Evolutionary conservation across 2,113 vertebrate species (phyloP).

Genomic region (Elaphurus davidianus): DNA sequence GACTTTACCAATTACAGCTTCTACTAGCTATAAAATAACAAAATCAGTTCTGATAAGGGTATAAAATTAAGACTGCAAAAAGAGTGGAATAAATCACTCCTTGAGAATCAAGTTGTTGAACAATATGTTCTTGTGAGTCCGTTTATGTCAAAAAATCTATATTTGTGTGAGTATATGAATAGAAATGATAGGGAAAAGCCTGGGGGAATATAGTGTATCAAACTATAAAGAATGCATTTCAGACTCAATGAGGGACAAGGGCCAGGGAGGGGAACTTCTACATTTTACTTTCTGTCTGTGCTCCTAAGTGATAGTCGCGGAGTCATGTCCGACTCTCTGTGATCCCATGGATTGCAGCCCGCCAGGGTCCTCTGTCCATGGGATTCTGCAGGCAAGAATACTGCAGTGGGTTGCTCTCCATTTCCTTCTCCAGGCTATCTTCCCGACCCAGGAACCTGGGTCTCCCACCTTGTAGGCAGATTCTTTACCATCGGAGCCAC

Average conservation of each 20-base stretch:
- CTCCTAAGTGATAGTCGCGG: neutral
- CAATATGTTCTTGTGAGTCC: conserved; percentile 14
- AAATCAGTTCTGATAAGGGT: conserved; percentile 59
- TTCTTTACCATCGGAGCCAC: neutral
- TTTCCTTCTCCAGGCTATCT: neutral
- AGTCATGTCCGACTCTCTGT: neutral
- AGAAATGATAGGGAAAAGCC: neutral
- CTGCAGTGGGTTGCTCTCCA: neutral
- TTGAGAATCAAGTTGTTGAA: conserved; percentile 57
- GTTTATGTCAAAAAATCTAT: conserved; percentile 10
- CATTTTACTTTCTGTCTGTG: neutral
- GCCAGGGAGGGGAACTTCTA: neutral
- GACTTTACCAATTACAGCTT: conserved; percentile 60
- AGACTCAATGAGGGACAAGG: neutral
- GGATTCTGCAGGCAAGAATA: neutral
- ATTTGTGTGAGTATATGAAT: neutral
- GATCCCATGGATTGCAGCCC: neutral
- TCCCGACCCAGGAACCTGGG: neutral
- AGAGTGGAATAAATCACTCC: conserved; percentile 42
- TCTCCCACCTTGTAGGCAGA: neutral
- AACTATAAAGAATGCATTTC: neutral
- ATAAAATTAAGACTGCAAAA: conserved; percentile 65
- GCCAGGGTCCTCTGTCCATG: neutral
- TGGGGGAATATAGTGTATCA: neutral
- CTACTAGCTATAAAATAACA: conserved; percentile 63